These are phyloP conservation scores for Stegana nigrithorax DNA, from an alignment of 2,888 invertebrate genomes.

Conservation along the genomic window DNA sequence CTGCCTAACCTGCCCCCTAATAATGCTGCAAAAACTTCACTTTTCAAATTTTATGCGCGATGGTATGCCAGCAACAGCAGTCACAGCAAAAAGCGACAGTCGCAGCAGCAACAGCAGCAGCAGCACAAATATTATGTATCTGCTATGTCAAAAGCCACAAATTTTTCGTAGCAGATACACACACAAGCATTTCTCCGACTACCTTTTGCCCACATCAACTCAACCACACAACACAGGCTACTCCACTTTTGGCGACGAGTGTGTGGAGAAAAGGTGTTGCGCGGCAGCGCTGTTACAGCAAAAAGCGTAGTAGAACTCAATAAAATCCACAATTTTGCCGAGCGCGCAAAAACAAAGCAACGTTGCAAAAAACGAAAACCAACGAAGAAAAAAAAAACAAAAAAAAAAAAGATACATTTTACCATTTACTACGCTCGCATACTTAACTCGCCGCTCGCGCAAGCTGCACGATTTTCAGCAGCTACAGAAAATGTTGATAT, in stretches of 20 bases:
- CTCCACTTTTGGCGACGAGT: constrained; percentile 39
- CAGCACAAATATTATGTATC: too few species aligned
- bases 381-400: not conserved
- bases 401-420: constrained; percentile 10
- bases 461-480: constrained; percentile 6
- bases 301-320: constrained; percentile 29
- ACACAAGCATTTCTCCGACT: not conserved
- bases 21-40: not conserved
- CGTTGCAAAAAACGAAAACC: not conserved
- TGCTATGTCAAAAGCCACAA: not conserved
- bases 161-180: not conserved
- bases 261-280: too few species aligned
- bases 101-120: constrained; percentile 34
- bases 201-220: constrained; percentile 3
- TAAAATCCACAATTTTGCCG: constrained; percentile 11
- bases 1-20: too few species aligned
- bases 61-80: constrained; percentile 38
- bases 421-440: constrained; percentile 35
- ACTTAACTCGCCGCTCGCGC: constrained; percentile 30
- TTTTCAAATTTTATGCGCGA: constrained; percentile 1
- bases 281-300: constrained; percentile 19
- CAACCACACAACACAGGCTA: constrained; percentile 33
- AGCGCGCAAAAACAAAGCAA: constrained; percentile 1
- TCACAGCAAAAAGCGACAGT: constrained; percentile 6
- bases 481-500: constrained; percentile 19